Evolutionary conservation across 2,888 invertebrate genomes (phyloP).

Genomic region (Pseudanteris insignis): DNA sequence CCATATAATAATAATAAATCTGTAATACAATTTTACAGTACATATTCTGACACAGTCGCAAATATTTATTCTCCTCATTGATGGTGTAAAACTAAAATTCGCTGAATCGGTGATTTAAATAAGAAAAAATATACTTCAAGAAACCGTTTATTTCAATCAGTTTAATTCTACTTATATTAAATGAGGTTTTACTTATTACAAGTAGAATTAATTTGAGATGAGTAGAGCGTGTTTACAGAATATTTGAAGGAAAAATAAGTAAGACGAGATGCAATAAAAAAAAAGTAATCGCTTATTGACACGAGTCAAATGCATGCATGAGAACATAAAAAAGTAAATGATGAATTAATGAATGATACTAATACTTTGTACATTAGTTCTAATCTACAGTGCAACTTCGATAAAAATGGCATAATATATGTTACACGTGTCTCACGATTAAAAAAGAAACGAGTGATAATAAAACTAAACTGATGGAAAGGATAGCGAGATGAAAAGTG

Average conservation of each 20-base stretch:
- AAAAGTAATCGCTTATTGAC: constrained; percentile 8
- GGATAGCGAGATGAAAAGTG: neutral
- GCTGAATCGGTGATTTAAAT: no score
- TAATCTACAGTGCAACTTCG: constrained; percentile 5
- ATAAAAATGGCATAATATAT: constrained; percentile 8
- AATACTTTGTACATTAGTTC: constrained; percentile 6
- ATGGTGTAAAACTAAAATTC: no score
- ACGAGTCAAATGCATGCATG: constrained; percentile 2
- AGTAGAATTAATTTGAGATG: neutral
- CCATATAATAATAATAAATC: constrained; percentile 27
- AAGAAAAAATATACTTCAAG: no score
- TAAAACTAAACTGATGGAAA: no score
- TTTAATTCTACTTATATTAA: no score
- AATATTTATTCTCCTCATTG: constrained; percentile 39
- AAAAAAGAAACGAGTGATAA: constrained; percentile 7
- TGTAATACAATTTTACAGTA: constrained; percentile 17
- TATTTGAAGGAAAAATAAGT: neutral
- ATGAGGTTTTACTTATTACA: no score
- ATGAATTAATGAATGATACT: constrained; percentile 5
- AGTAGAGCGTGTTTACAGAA: neutral
- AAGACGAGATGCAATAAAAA: constrained; percentile 11
- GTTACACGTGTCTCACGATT: constrained; percentile 11
- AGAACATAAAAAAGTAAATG: constrained; percentile 7
- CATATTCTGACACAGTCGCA: constrained; percentile 37
- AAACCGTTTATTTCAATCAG: no score